Percentiles rank a stretch among this genome's conserved stretches.
Conservation (phyloP, 2,888 invertebrate species). For the Parascotia fuliginaria region DNA sequence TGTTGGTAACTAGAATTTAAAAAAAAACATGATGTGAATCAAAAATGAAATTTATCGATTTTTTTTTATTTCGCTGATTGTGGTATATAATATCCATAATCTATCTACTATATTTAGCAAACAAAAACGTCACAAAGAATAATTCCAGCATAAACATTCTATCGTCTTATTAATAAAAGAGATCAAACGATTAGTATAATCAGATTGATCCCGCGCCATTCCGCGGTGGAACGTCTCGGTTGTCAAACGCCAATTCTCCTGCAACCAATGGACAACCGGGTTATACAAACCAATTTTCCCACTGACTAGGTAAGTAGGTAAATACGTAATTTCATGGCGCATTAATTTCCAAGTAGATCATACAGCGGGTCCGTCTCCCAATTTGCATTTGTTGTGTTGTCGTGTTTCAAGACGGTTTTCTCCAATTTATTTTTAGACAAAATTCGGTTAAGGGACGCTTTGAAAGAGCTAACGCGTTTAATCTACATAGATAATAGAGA, state of each 20-base stretch:
- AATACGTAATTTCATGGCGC: slow-evolving; percentile 81
- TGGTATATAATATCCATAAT: too few relatives aligned
- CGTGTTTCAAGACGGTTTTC: slow-evolving; percentile 43
- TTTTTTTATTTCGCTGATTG: too few relatives aligned
- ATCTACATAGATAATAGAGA: slow-evolving; percentile 44
- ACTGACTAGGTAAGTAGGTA: slow-evolving; percentile 81
- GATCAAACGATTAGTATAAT: slow-evolving; percentile 46
- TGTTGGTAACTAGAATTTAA: too few relatives aligned
- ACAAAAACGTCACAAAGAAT: neutral
- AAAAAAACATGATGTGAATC: too few relatives aligned
- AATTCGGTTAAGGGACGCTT: slow-evolving; percentile 33
- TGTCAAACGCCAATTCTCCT: slow-evolving; percentile 72
- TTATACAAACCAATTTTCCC: slow-evolving; percentile 79
- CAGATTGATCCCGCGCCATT: slow-evolving; percentile 30
- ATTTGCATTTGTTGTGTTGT: slow-evolving; percentile 59
- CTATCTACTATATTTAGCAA: slow-evolving; percentile 11
- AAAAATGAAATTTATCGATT: too few relatives aligned
- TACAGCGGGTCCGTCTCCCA: slow-evolving; percentile 53
- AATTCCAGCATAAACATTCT: slow-evolving; percentile 14
- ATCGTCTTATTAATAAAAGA: slow-evolving; percentile 33
- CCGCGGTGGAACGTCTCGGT: slow-evolving; percentile 36
- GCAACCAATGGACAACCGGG: slow-evolving; percentile 69
- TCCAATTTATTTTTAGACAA: slow-evolving; percentile 38
- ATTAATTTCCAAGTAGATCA: slow-evolving; percentile 75
- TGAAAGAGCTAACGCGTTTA: slow-evolving; percentile 39